Conservation (phyloP, 2,113 vertebrate genomes). For the Ptychochromis oligacanthus region DNA sequence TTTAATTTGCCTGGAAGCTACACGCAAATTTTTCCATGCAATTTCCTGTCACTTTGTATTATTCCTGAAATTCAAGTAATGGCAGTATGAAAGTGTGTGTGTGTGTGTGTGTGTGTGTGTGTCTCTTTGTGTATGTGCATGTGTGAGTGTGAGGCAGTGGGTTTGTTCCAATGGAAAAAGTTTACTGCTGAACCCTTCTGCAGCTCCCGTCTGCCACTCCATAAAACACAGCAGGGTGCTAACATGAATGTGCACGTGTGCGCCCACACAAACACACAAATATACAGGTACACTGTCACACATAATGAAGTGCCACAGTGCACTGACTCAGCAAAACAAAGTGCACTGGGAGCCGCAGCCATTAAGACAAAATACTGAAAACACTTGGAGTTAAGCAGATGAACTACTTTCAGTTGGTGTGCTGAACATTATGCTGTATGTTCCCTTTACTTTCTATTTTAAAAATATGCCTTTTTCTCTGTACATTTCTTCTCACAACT, state of each 20-base stretch:
- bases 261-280: not conserved
- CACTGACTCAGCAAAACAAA: conserved; percentile 41
- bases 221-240: conserved; percentile 61
- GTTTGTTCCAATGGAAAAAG: conserved; percentile 66
- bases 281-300: conserved; percentile 39
- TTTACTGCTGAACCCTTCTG: conserved; percentile 37
- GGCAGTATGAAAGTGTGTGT: conserved; percentile 4
- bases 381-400: not conserved
- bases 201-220: conserved; percentile 38
- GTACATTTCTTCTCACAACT: not conserved
- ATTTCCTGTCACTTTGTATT: conserved; percentile 37
- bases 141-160: conserved; percentile 15
- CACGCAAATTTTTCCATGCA: conserved; percentile 27
- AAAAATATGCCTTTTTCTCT: not conserved
- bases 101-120: conserved; percentile 1
- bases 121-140: no score
- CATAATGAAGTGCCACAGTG: conserved; percentile 46
- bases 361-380: conserved; percentile 18
- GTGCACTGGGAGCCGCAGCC: not conserved
- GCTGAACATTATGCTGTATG: not conserved
- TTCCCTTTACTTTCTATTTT: not conserved
- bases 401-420: not conserved
- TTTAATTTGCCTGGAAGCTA: conserved; percentile 38
- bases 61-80: conserved; percentile 20
- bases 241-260: conserved; percentile 14